phyloP scores from a whole-genome alignment of 2,888 invertebrate species.

The Shargacucullia verbasci region DNA sequence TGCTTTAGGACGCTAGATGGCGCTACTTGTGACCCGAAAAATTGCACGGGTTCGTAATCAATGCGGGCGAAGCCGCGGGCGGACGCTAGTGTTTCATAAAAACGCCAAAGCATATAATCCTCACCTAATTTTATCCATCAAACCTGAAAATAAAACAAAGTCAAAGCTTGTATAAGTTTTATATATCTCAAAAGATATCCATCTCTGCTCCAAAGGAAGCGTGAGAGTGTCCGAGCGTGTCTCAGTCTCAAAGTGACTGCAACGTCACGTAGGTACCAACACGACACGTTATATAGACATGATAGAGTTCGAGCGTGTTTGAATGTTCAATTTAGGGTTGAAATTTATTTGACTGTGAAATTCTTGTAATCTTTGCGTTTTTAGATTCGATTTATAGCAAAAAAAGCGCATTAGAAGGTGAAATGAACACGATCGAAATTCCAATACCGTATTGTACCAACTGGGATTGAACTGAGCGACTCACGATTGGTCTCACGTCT shows the following conservation, averaged over 20 bases:
- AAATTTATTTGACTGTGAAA: background rate
- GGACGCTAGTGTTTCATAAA: too few relatives aligned
- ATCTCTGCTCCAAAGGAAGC: background rate
- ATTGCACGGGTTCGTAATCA: too few relatives aligned
- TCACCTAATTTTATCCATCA: background rate
- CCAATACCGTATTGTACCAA: too few relatives aligned
- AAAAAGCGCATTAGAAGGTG: slow-evolving; percentile 11
- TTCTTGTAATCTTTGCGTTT: too few relatives aligned
- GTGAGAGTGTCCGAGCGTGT: background rate
- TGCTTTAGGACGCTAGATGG: too few relatives aligned
- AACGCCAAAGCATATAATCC: too few relatives aligned
- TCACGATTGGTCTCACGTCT: too few relatives aligned
- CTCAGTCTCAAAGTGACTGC: slow-evolving; percentile 36
- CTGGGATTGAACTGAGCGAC: too few relatives aligned
- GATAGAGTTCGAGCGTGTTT: too few relatives aligned
- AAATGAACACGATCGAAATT: too few relatives aligned
- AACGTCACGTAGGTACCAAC: slow-evolving; percentile 24
- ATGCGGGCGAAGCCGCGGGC: too few relatives aligned
- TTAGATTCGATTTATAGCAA: background rate
- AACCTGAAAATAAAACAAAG: background rate
- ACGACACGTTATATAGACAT: slow-evolving; percentile 3
- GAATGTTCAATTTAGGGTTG: slow-evolving; percentile 1
- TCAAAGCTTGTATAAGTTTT: background rate
- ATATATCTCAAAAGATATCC: background rate
- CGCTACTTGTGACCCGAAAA: too few relatives aligned